A percentile compares a stretch with the other conserved stretches of the same genome.
Conservation (phyloP, 2,797 vertebrate species). For the Phylloscopus collybita region DNA sequence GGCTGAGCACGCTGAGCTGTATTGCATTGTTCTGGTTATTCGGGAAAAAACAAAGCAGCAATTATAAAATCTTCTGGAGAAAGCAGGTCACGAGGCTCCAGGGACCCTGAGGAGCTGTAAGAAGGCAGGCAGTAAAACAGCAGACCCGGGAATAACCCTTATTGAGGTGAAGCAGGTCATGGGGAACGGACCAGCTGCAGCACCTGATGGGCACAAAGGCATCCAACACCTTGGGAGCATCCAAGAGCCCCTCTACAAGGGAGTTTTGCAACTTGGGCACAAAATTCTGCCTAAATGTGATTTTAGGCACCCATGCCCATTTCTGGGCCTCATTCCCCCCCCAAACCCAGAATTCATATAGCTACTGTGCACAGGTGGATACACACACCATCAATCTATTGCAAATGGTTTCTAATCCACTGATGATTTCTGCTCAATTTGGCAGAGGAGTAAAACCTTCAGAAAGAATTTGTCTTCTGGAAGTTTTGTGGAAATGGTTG, state of each 20-base stretch:
- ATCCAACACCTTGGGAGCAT: neutral
- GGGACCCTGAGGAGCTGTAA: neutral
- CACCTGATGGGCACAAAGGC: neutral
- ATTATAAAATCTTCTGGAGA: conserved; percentile 36
- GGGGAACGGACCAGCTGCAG: neutral
- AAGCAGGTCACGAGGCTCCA: conserved; percentile 13
- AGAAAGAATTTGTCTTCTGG: neutral
- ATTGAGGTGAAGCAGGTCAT: conserved; percentile 26
- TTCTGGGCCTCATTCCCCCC: neutral
- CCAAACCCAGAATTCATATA: neutral
- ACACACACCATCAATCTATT: neutral
- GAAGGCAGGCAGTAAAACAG: conserved; percentile 32
- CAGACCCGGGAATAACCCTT: conserved; percentile 25
- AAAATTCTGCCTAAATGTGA: neutral
- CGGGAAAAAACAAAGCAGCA: conserved; percentile 18
- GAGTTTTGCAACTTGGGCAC: neutral
- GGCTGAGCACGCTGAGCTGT: neutral
- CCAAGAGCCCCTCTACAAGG: neutral
- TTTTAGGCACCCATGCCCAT: neutral
- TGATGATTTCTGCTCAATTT: neutral
- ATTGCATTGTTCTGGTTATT: neutral
- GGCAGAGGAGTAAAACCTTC: neutral
- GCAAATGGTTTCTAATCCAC: neutral
- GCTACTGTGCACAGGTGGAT: neutral
- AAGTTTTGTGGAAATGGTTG: neutral